Evolutionary conservation across 1,140 invertebrate genomes (phyloP).

Genomic region (Papilio polytes): DNA sequence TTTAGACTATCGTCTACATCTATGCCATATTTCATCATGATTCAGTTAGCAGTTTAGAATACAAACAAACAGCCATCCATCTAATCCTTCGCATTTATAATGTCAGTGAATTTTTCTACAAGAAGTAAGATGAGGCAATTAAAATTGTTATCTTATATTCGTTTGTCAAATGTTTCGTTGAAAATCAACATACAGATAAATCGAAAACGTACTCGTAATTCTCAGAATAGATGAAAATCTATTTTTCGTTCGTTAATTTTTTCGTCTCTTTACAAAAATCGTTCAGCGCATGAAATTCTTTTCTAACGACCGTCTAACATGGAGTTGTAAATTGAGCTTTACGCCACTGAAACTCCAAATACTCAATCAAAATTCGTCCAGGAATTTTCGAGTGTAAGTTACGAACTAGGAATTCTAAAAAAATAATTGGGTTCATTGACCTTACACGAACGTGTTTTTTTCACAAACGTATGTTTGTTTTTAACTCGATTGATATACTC

Average conservation of each 20-base stretch:
- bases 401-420: slow-evolving; percentile 16
- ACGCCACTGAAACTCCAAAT: slow-evolving; percentile 14
- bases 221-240: no score
- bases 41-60: no score
- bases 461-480: not conserved
- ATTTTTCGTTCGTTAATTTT: not conserved
- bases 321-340: not conserved
- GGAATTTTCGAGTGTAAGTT: slow-evolving; percentile 1
- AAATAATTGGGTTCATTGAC: slow-evolving; percentile 5
- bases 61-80: no score
- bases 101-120: no score
- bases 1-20: no score
- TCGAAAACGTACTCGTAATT: no score
- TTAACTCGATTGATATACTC: not conserved
- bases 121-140: no score
- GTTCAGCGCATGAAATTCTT: not conserved
- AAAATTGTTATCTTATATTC: no score
- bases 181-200: no score
- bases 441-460: not conserved
- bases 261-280: not conserved
- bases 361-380: slow-evolving; percentile 3
- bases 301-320: slow-evolving; percentile 8
- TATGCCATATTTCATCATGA: no score
- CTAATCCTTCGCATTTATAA: no score
- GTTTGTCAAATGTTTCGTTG: no score